Base-by-base conservation (phyloP, 2,797 vertebrate genomes). In the Crax fasciolata region DNA sequence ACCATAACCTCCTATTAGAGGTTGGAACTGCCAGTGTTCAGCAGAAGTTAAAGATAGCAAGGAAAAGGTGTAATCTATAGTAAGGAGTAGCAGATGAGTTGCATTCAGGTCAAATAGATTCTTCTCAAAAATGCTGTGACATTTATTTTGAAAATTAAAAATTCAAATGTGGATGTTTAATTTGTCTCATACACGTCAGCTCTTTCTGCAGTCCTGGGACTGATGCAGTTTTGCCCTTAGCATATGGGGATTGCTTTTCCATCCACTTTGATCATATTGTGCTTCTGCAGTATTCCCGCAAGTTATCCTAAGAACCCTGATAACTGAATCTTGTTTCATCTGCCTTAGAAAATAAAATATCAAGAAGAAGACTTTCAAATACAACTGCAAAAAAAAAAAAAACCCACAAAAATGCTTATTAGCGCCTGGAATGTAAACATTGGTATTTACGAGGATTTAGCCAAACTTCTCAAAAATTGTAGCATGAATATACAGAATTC, bases 121-220 rank as follows among this genome's bases (percentile, higher is more conserved):
- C 62, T 79, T 95, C 58, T 76, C 59, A 32, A 93, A 91, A 96
- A 89, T 82, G 63, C 57, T 90, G 70, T 94, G 87, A 91, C 79
- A 91, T 65, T 86, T 95, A 81, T 93, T 97, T 96, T 91, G 3
- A 0, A 27, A 90, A 91, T 94, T 95, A 94, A 93, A 96, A 90
- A 95, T 92, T 91, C 81, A 95, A 94, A 91, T 89, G 70, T 52
- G 77, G 87, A 46, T 92, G 46, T 92, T 94, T 94, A 90, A 65
- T 88, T 76, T 78, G 84, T 94, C 93, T 95, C 39, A 8, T 81
- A 54, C 62, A 79, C 68, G 70, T 58, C 65, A 62, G 10, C 35
- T 90, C 63, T 82, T 74, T 92, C 71, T 88, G 74, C 84, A 78
- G 54, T 91, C 89, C 65, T 89, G 85, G 59, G 63, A 46, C 84